Base-by-base conservation (phyloP, 2,797 vertebrate species). In the Natrix natrix region DNA sequence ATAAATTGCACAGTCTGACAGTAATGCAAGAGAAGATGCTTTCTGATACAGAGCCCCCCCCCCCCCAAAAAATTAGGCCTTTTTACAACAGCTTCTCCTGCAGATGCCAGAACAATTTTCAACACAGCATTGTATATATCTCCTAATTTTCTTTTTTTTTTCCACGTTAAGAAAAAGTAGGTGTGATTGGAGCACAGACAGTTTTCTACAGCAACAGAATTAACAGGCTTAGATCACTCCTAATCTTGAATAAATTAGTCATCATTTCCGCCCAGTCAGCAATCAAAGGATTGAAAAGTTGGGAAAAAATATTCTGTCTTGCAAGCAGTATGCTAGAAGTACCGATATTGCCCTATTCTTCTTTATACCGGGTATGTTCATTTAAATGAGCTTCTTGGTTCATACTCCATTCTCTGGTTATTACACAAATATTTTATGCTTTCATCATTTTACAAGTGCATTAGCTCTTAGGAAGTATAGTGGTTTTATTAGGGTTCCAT, bases 401-500 rank as follows among this genome's bases (percentile, higher is more conserved):
- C 91, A 88, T 92, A 66, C 14, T 88, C 91, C 89, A 4, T 16
- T 94, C 93, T 95, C 93, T 93, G 91, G 95, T 96, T 96, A 95
- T 94, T 95, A 92, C 93, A 92, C 94, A 96, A 95, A 96, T 96
- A 96, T 96, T 96, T 96, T 95, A 95, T 93, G 92, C 95, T 94
- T 93, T 86, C 90, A 91, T 96, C 91, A 0, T 95, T 97, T 97
- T 97, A 96, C 94, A 96, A 96, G 93, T 93, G 74, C 92, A 94
- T 94, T 96, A 97, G 94, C 95, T 97, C 95, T 96, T 96, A 96
- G 93, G 91, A 96, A 91, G 87, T 91, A 83, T 87, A 95, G 95
- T 93, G 93, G 94, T 96, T 97, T 96, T 97, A 96, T 96, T 95
- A 95, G 95, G 95, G 93, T 56, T 97, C 94, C 94, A 91, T 93